A percentile compares a stretch with the other conserved stretches of the same genome.
These are phyloP conservation scores for Troides helena DNA, from an alignment of 2,888 invertebrate species.

Conservation along the genomic window DNA sequence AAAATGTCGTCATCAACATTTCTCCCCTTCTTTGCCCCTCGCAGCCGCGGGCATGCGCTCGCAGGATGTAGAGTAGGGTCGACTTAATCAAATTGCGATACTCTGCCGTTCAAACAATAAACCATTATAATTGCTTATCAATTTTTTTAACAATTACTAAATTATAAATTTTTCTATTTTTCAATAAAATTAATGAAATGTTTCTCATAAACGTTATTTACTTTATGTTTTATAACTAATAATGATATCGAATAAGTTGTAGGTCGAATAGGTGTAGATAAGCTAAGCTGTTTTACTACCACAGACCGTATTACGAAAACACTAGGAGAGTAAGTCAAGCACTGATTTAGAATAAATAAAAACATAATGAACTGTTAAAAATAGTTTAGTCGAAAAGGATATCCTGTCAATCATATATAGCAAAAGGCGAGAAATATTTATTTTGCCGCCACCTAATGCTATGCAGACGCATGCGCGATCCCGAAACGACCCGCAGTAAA, in stretches of 20 bases:
- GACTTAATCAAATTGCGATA: constrained; percentile 52
- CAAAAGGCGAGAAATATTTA: constrained; percentile 39
- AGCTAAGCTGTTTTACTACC: too few species aligned
- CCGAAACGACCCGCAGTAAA: constrained; percentile 79
- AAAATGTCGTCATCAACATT: constrained; percentile 71
- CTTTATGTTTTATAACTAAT: too few species aligned
- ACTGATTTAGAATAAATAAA: too few species aligned
- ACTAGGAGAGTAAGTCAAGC: too few species aligned
- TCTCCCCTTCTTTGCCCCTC: constrained; percentile 42
- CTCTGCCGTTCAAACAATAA: constrained; percentile 39
- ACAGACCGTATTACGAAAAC: too few species aligned
- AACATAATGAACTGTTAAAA: too few species aligned
- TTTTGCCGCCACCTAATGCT: constrained; percentile 67
- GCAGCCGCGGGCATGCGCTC: constrained; percentile 57
- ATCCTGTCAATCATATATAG: constrained; percentile 17
- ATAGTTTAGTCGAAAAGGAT: not conserved
- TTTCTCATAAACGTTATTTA: too few species aligned
- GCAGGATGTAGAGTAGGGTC: constrained; percentile 49
- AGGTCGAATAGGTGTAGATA: too few species aligned
- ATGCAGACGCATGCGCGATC: constrained; percentile 70
- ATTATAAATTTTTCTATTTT: too few species aligned
- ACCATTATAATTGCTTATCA: constrained; percentile 31
- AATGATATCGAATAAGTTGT: too few species aligned
- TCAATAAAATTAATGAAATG: too few species aligned
- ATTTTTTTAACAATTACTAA: not conserved